These are phyloP conservation scores for Drosophila mayaguana DNA, from an alignment of 2,888 invertebrate genomes.

Conservation along the genomic window DNA sequence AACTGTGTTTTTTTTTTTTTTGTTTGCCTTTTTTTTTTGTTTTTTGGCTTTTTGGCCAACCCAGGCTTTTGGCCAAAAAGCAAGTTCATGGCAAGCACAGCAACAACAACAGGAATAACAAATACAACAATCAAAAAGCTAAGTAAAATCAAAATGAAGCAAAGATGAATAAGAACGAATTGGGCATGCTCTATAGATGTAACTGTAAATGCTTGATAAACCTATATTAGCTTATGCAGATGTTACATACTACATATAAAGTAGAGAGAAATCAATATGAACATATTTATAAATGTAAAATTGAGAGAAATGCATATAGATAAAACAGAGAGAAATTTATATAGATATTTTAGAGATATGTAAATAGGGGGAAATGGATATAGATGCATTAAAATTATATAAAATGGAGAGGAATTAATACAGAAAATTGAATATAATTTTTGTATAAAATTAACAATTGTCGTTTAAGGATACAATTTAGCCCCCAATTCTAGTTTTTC, in stretches of 20 bases:
- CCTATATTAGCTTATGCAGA: too few relatives aligned
- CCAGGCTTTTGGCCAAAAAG: conserved; percentile 28
- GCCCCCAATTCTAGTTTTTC: too few relatives aligned
- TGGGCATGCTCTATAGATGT: conserved; percentile 18
- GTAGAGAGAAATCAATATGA: too few relatives aligned
- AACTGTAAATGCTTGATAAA: not conserved
- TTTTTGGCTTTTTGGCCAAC: conserved; percentile 7
- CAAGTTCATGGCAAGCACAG: conserved; percentile 51
- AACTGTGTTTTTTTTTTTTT: not conserved
- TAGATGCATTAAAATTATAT: not conserved
- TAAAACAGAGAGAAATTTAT: too few relatives aligned
- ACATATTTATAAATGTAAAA: not conserved
- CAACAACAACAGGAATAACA: conserved; percentile 24
- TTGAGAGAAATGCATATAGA: not conserved
- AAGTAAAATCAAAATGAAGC: conserved; percentile 14
- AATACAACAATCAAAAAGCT: conserved; percentile 11
- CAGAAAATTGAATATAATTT: too few relatives aligned
- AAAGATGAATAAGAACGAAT: conserved; percentile 9
- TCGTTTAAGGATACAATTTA: too few relatives aligned
- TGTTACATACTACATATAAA: too few relatives aligned
- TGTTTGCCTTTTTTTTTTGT: not conserved
- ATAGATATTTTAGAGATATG: too few relatives aligned
- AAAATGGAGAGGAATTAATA: not conserved
- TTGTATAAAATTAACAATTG: too few relatives aligned
- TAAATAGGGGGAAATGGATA: too few relatives aligned